Evolutionary conservation across 2,797 vertebrate species (phyloP).

Genomic region (Xiphophorus birchmanni): DNA sequence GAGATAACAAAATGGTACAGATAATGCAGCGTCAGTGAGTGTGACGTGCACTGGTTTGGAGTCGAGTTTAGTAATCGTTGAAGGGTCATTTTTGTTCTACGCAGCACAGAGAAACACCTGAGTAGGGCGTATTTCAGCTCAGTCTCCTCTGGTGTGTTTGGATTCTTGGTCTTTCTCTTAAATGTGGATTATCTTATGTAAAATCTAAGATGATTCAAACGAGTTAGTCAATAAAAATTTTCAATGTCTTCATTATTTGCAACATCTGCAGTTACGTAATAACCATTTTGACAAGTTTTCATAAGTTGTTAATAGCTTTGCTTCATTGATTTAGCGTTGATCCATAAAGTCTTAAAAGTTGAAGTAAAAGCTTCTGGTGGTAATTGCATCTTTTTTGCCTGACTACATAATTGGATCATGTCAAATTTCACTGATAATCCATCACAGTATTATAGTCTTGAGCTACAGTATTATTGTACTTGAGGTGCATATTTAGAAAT

Average conservation of each 20-base stretch:
- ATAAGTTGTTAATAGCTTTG: background rate
- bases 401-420: background rate
- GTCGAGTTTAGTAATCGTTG: background rate
- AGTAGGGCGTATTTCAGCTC: background rate
- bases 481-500: background rate
- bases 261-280: background rate
- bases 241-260: background rate
- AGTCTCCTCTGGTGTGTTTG: background rate
- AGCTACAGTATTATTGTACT: background rate
- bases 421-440: background rate
- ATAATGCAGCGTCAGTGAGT: constrained; percentile 1
- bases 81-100: background rate
- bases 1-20: constrained; percentile 27
- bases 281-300: background rate
- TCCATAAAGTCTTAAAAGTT: background rate
- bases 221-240: background rate
- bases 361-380: background rate
- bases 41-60: background rate
- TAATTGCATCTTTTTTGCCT: background rate
- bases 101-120: background rate
- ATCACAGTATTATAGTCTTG: background rate
- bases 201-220: background rate
- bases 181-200: background rate
- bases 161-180: background rate
- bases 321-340: background rate